phyloP scores from a whole-genome alignment of 2,797 vertebrate species.

The Gobionotothen gibberifrons region DNA sequence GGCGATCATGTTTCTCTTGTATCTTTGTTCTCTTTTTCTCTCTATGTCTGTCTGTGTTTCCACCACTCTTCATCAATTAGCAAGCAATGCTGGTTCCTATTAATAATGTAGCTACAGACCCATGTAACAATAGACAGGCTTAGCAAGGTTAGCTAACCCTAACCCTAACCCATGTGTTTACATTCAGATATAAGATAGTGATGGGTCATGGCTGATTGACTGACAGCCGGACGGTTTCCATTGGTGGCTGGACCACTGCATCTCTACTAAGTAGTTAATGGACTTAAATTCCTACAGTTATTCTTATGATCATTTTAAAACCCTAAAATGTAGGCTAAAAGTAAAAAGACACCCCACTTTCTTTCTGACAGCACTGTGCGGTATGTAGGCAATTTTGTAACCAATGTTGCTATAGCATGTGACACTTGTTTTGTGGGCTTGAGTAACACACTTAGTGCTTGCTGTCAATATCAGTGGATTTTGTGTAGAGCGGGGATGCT shows the following conservation, averaged over 20 bases:
- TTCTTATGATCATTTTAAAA: too few relatives aligned
- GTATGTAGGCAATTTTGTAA: too few relatives aligned
- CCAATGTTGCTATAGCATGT: background rate
- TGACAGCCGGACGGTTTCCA: background rate
- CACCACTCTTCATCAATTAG: slow-evolving; percentile 57
- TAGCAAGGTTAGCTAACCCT: too few relatives aligned
- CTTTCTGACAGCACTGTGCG: too few relatives aligned
- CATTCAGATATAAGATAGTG: background rate
- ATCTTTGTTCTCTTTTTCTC: slow-evolving; percentile 32
- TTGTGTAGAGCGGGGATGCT: background rate
- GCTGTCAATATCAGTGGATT: background rate
- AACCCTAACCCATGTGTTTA: background rate
- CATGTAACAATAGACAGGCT: background rate
- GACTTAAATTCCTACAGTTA: too few relatives aligned
- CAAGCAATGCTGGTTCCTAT: slow-evolving; percentile 31
- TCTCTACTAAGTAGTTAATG: background rate
- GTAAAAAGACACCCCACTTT: too few relatives aligned
- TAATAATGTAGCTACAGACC: slow-evolving; percentile 49
- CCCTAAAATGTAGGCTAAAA: too few relatives aligned
- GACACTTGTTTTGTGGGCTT: slow-evolving; percentile 10
- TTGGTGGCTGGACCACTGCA: too few relatives aligned
- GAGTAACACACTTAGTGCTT: slow-evolving; percentile 1
- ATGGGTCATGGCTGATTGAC: background rate
- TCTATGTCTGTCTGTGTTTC: slow-evolving; percentile 40
- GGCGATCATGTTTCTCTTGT: slow-evolving; percentile 53